Conservation (phyloP, 2,797 vertebrate species). For the Hipposideros larvatus region DNA sequence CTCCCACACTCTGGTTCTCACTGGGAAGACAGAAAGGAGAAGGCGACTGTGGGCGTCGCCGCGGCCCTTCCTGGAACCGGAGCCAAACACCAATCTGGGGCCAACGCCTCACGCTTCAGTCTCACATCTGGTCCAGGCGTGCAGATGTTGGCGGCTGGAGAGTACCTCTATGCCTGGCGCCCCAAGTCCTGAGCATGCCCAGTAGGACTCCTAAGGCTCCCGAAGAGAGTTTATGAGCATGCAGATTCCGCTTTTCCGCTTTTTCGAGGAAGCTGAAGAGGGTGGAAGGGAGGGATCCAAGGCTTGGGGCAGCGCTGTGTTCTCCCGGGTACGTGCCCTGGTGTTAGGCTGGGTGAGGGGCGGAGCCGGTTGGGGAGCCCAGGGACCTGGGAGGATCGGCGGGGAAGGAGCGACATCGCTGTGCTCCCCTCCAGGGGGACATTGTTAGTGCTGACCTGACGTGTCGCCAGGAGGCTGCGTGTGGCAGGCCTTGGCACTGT, state of each 20-base stretch:
- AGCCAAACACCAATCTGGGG: conserved; percentile 11
- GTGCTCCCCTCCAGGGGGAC: neutral
- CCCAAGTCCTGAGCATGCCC: conserved; percentile 75
- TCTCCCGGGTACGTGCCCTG: neutral
- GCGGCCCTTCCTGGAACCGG: conserved; percentile 57
- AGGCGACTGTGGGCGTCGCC: conserved; percentile 70
- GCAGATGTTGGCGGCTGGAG: conserved; percentile 61
- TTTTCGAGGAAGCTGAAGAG: conserved; percentile 78
- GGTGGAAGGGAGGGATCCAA: conserved; percentile 61
- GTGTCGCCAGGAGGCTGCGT: neutral
- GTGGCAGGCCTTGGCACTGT: conserved; percentile 10
- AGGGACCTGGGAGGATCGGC: neutral
- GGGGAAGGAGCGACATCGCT: neutral
- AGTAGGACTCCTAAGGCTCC: conserved; percentile 56
- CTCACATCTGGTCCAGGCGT: conserved; percentile 59
- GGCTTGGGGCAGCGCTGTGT: conserved; percentile 44
- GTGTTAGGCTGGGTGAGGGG: neutral
- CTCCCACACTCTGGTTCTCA: conserved; percentile 69
- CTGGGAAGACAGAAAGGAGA: conserved; percentile 62
- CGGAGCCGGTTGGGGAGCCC: neutral
- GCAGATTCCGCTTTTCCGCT: conserved; percentile 79
- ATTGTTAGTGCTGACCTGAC: conserved; percentile 12
- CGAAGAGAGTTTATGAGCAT: conserved; percentile 69
- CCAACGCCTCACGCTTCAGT: neutral
- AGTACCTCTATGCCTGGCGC: conserved; percentile 47